These are phyloP conservation scores for Calameuta pallipes DNA, from an alignment of 2,888 invertebrate genomes.

Conservation along the genomic window DNA sequence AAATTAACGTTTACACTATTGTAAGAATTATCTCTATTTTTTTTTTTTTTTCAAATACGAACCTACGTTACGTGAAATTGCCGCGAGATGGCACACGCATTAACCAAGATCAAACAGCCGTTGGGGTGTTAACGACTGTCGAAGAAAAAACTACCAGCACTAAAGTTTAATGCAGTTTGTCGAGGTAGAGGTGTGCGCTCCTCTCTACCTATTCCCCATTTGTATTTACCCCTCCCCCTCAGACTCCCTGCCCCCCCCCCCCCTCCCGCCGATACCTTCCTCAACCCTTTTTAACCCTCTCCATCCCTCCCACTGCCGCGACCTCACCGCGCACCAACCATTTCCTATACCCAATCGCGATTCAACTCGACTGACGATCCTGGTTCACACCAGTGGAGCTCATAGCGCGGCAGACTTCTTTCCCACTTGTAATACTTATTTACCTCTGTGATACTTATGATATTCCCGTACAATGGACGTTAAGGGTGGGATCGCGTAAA, in stretches of 20 bases:
- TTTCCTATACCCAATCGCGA: slow-evolving; percentile 2
- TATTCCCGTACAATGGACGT: neutral
- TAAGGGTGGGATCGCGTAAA: slow-evolving; percentile 21
- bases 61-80: slow-evolving; percentile 24
- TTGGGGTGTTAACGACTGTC: slow-evolving; percentile 45
- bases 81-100: slow-evolving; percentile 32
- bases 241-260: neutral
- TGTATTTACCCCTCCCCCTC: neutral
- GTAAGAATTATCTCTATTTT: too few relatives aligned
- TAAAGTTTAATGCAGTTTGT: slow-evolving; percentile 33
- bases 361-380: too few relatives aligned
- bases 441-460: slow-evolving; percentile 16
- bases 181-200: slow-evolving; percentile 11
- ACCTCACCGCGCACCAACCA: neutral
- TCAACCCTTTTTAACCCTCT: too few relatives aligned
- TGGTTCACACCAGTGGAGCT: too few relatives aligned
- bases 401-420: too few relatives aligned
- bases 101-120: slow-evolving; percentile 42
- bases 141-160: slow-evolving; percentile 30
- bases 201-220: neutral
- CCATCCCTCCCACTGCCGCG: too few relatives aligned
- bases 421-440: too few relatives aligned
- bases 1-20: too few relatives aligned
- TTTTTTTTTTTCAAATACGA: neutral
- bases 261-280: neutral